phyloP scores from a whole-genome alignment of 64 coral and sea anemone species.

The Montipora foliosa region DNA sequence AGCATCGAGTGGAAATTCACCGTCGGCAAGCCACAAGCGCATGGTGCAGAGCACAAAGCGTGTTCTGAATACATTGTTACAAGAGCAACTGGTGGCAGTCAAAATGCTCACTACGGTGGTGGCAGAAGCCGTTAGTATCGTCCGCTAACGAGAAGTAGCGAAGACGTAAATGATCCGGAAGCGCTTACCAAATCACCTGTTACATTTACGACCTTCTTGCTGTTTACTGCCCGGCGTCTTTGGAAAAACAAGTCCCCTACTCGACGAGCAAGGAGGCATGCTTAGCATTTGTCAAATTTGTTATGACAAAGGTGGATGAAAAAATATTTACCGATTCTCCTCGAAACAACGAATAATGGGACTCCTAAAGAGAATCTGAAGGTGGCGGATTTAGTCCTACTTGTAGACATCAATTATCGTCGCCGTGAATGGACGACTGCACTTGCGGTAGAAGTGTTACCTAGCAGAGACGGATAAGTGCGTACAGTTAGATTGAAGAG shows the following conservation, averaged over 20 bases:
- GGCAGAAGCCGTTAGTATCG: slow-evolving; percentile 32
- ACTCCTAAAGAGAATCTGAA: slow-evolving; percentile 34
- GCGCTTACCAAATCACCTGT: slow-evolving; percentile 59
- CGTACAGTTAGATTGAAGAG: slow-evolving; percentile 1
- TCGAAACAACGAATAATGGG: slow-evolving; percentile 38
- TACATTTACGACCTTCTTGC: slow-evolving; percentile 5
- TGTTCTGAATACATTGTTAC: neutral
- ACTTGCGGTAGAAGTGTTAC: slow-evolving; percentile 20
- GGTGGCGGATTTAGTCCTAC: slow-evolving; percentile 29
- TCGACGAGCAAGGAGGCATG: slow-evolving; percentile 11
- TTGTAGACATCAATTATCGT: slow-evolving; percentile 52
- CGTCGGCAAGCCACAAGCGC: slow-evolving; percentile 15
- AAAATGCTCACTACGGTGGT: slow-evolving; percentile 44
- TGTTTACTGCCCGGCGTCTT: slow-evolving; percentile 14
- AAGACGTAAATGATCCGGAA: slow-evolving; percentile 10
- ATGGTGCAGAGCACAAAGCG: neutral
- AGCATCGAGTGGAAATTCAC: slow-evolving; percentile 36
- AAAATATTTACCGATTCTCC: slow-evolving; percentile 32
- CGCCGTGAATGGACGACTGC: slow-evolving; percentile 57
- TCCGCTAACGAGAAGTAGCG: slow-evolving; percentile 17
- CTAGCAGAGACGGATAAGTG: slow-evolving; percentile 16
- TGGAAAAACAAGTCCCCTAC: neutral
- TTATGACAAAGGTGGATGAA: slow-evolving; percentile 54
- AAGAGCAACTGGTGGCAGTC: slow-evolving; percentile 37
- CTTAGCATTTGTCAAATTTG: slow-evolving; percentile 31